These are phyloP conservation scores for Agrotis segetum DNA, from an alignment of 2,888 invertebrate species.

Conservation along the genomic window DNA sequence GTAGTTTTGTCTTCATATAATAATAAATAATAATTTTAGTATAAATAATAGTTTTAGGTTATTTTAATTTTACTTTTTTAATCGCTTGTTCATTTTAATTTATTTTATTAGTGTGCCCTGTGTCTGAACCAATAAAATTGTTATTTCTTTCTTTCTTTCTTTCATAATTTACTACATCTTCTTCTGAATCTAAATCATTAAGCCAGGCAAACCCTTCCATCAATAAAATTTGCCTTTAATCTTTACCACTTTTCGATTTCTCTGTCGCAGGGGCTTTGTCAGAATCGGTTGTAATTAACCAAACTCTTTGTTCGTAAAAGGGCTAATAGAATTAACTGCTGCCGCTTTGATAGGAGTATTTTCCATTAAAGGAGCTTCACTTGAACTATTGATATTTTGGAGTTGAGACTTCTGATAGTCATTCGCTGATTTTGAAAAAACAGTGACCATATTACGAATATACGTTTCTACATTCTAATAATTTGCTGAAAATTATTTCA, in stretches of 20 bases:
- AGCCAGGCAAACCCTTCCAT: background rate
- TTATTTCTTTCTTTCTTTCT: too few relatives aligned
- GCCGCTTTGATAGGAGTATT: background rate
- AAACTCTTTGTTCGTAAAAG: background rate
- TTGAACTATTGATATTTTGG: background rate
- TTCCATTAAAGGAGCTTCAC: background rate
- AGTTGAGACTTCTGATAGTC: background rate
- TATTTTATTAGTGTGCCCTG: too few relatives aligned
- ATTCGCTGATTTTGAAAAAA: too few relatives aligned
- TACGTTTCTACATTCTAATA: too few relatives aligned
- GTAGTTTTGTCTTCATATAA: background rate
- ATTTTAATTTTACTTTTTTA: too few relatives aligned
- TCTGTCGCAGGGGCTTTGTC: background rate
- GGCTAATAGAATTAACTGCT: background rate
- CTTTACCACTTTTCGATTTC: background rate
- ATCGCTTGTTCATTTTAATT: too few relatives aligned
- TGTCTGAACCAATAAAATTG: too few relatives aligned
- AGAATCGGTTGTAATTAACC: background rate
- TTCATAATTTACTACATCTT: background rate
- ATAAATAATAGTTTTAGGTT: too few relatives aligned
- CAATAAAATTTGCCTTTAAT: background rate
- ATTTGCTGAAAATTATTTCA: background rate
- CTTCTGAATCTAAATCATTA: background rate
- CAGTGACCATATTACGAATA: too few relatives aligned
- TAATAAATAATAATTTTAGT: too few relatives aligned